Percentiles rank a stretch among this genome's conserved stretches.
phyloP scores from a whole-genome alignment of 2,113 vertebrate genomes.

The Eonycteris spelaea region DNA sequence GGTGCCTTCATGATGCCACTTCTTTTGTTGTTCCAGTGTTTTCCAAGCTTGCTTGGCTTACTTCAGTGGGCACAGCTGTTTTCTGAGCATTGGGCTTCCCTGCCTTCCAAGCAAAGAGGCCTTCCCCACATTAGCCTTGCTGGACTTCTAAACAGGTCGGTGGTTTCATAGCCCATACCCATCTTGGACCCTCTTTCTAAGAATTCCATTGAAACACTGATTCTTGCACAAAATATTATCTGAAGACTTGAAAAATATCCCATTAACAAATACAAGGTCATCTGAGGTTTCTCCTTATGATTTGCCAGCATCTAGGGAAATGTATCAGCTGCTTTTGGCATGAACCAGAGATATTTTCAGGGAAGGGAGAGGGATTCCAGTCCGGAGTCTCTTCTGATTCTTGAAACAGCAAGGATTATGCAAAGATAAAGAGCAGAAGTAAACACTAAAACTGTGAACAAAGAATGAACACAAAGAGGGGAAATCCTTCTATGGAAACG shows the following conservation, averaged over 20 bases:
- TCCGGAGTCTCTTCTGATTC: neutral
- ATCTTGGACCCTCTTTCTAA: neutral
- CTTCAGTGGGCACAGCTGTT: neutral
- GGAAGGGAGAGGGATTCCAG: neutral
- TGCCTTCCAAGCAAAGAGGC: neutral
- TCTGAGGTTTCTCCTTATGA: neutral
- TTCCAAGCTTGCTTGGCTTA: neutral
- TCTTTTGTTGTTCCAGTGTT: neutral
- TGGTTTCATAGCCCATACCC: neutral
- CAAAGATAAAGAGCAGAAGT: slow-evolving; percentile 53
- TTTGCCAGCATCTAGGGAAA: neutral
- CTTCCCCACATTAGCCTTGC: neutral
- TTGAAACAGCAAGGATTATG: slow-evolving; percentile 3
- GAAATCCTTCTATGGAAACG: slow-evolving; percentile 67
- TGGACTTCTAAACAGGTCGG: neutral
- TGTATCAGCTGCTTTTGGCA: neutral
- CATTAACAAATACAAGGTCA: slow-evolving; percentile 6
- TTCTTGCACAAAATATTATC: neutral
- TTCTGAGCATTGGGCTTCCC: neutral
- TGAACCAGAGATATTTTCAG: neutral
- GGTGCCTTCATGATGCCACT: fast-evolving
- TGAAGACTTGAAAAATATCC: neutral
- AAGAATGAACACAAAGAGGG: slow-evolving; percentile 57
- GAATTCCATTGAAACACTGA: neutral
- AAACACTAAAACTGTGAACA: slow-evolving; percentile 47